These are phyloP conservation scores for Bradysia coprophila DNA, from an alignment of 1,140 invertebrate species.

Conservation along the genomic window DNA sequence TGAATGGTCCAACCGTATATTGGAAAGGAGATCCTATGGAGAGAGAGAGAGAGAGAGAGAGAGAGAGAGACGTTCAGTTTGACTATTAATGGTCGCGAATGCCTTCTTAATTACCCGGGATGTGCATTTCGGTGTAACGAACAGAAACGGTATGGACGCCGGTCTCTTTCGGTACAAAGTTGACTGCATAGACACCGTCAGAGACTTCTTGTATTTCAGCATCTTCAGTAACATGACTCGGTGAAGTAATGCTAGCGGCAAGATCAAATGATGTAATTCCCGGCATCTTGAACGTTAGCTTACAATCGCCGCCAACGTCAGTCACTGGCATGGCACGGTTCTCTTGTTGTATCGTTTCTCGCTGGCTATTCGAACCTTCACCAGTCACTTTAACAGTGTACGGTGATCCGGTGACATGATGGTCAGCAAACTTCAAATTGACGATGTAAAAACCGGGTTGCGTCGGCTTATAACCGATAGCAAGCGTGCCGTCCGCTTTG, in stretches of 20 bases:
- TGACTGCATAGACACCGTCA: conserved; percentile 89
- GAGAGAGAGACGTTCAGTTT: too few species aligned
- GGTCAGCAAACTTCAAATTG: conserved; percentile 94
- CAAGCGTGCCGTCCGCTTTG: conserved; percentile 84
- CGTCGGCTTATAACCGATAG: conserved; percentile 90
- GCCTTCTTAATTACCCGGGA: conserved; percentile 79
- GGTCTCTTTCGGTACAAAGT: conserved; percentile 94
- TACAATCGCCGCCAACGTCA: conserved; percentile 89
- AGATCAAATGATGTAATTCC: conserved; percentile 86
- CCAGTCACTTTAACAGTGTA: conserved; percentile 80
- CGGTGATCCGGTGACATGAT: conserved; percentile 89
- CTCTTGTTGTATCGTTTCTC: conserved; percentile 79
- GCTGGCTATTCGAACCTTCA: conserved; percentile 74
- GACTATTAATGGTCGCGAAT: too few species aligned
- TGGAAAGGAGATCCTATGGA: conserved; percentile 75
- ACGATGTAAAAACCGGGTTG: conserved; percentile 96
- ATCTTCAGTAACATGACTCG: conserved; percentile 76
- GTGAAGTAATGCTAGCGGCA: conserved; percentile 78
- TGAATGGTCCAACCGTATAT: conserved; percentile 79
- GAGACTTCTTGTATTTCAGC: conserved; percentile 82
- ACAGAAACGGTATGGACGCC: conserved; percentile 94
- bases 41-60: too few species aligned
- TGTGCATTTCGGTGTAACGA: conserved; percentile 92
- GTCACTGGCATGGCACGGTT: conserved; percentile 83
- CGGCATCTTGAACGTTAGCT: conserved; percentile 91